A percentile compares a stretch with the other conserved stretches of the same genome.
Conservation (phyloP, 1,140 invertebrate species). For the Muscidifurax raptorellus region DNA sequence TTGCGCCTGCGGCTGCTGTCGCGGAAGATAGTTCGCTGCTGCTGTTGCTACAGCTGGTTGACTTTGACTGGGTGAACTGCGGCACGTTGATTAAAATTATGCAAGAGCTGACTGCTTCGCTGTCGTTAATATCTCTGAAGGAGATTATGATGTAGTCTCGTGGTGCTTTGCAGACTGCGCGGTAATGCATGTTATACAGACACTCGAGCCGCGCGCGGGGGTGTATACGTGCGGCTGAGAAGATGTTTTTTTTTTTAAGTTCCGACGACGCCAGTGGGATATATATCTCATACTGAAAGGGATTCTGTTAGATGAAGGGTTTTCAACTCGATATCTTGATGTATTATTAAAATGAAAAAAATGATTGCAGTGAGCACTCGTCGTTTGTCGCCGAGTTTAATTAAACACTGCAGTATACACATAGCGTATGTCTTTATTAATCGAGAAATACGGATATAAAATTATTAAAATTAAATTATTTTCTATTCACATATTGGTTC, state of each 20-base stretch:
- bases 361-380: no score
- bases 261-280: neutral
- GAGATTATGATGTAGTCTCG: neutral
- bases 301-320: neutral
- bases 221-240: neutral
- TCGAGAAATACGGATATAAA: no score
- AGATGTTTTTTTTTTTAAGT: neutral
- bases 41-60: neutral
- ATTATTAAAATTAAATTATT: no score
- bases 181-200: neutral
- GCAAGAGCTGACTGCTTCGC: neutral
- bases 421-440: no score
- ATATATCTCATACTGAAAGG: neutral
- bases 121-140: constrained; percentile 6
- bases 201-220: no score
- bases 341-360: neutral
- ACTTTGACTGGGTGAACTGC: neutral
- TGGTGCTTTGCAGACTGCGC: neutral
- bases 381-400: no score
- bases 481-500: no score
- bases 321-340: neutral
- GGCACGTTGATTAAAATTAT: constrained; percentile 26
- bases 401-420: no score
- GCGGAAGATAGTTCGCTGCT: neutral
- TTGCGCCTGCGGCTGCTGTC: neutral